Evolutionary conservation across 2,113 vertebrate species (phyloP), one percentile per base, ranked within the genome.

Genomic region (Pelobates fuscus): DNA sequence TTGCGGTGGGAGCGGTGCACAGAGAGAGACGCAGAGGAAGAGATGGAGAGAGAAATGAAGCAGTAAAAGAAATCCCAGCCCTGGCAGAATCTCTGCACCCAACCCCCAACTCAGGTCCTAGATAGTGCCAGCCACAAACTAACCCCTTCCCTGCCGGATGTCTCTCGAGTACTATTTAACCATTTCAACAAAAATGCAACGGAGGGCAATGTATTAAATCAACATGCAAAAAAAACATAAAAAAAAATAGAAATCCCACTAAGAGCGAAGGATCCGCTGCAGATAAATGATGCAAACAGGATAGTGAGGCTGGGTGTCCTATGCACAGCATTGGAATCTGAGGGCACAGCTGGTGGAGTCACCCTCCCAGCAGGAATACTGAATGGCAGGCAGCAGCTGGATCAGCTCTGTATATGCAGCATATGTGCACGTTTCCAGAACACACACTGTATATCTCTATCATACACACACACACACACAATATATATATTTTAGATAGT

Each of bases 51-150:
- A 52, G 12, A 24, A 32, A 52, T 43, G 55, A 29, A 43, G 55
- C 29, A 70, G 49, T 15, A 20, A 52, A 68, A 55, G 60, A 74
- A 26, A 64, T 72, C 54, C 70, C 70, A 72, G 61, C 44, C 70
- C 37, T 64, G 44, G 44, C 71, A 73, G 32, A 32, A 32, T 32
- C 25, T 60, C 15, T 14, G 20, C 18, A 37, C 70, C 61, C 71
- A 20, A 18, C 44, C 60, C 23, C 61, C 71, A 43, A 21, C 11
- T 10, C 69, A 12, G 8, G 57, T 23, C 55, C 15, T 5, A 44
- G n/a, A 23, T 23, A 32, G 29, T 54, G 61, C 60, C 71, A 73
- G 46, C 30, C 46, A 26, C 20, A 25, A n/a, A 43, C 20, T n/a
- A 18, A 55, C 60, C 32, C 24, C 15, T 49, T 62, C 18, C n/a